Percentiles rank a stretch among this genome's conserved stretches.
phyloP scores from a whole-genome alignment of 2,888 invertebrate genomes.

The Pogonocherus hispidulus region DNA sequence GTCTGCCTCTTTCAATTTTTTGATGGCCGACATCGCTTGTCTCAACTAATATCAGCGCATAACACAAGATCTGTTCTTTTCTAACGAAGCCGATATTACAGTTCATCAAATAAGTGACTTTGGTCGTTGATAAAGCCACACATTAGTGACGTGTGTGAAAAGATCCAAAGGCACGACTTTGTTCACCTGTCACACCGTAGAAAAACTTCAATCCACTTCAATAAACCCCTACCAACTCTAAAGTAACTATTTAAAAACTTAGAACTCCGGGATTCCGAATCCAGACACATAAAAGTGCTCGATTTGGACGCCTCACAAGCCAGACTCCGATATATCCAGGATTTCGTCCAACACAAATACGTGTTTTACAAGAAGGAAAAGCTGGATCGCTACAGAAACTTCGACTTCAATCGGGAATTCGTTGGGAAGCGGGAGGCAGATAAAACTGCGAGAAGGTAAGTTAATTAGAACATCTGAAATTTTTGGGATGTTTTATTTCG shows the following conservation, averaged over 20 bases:
- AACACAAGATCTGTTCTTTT: too few species aligned
- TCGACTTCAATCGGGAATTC: conserved; percentile 19
- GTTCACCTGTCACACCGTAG: too few species aligned
- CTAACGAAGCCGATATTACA: too few species aligned
- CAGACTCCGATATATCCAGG: conserved; percentile 35
- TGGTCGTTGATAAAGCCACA: too few species aligned
- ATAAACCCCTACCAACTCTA: too few species aligned
- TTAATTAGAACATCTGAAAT: background rate
- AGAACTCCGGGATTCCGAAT: conserved; percentile 19
- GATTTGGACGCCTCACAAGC: conserved; percentile 38
- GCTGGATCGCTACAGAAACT: conserved; percentile 24
- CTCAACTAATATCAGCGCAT: too few species aligned
- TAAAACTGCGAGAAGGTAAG: conserved; percentile 25
- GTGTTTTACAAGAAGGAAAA: conserved; percentile 36
- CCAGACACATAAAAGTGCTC: conserved; percentile 43
- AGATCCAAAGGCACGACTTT: too few species aligned
- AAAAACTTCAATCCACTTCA: too few species aligned
- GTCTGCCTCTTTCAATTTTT: too few species aligned
- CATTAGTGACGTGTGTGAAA: too few species aligned
- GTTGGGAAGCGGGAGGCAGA: background rate
- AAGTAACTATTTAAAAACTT: conserved; percentile 16
- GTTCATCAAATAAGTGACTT: too few species aligned
- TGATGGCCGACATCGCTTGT: too few species aligned
- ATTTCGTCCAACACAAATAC: conserved; percentile 41
- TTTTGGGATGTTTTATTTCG: background rate